A percentile compares a stretch with the other conserved stretches of the same genome.
Evolutionary conservation across 2,888 invertebrate genomes (phyloP).

Genomic region (Drosophila cognata): DNA sequence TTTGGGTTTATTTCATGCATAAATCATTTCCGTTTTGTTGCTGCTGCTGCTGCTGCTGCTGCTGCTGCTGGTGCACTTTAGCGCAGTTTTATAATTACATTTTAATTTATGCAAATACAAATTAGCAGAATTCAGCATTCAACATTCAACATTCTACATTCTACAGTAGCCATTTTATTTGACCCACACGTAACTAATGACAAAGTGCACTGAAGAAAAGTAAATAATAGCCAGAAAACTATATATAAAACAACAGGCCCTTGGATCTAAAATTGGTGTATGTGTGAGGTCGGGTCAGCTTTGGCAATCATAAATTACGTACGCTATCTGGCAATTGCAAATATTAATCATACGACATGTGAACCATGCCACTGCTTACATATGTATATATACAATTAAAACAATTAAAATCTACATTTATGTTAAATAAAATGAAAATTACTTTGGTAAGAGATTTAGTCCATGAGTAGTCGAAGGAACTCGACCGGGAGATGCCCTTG

Average conservation of each 20-base stretch:
- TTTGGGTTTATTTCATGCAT: conserved; percentile 74
- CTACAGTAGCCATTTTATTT: conserved; percentile 12
- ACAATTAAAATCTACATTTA: background rate
- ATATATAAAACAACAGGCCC: background rate
- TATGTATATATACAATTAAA: background rate
- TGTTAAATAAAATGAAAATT: background rate
- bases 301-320: conserved; percentile 5
- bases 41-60: conserved; percentile 27
- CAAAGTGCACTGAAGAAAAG: conserved; percentile 42
- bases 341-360: conserved; percentile 37
- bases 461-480: no score
- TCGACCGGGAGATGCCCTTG: background rate
- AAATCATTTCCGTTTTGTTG: conserved; percentile 70
- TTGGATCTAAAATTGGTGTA: background rate
- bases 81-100: conserved; percentile 78
- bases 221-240: conserved; percentile 23
- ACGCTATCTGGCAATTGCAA: conserved; percentile 9
- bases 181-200: conserved; percentile 58
- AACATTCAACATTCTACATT: conserved; percentile 1
- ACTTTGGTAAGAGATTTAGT: background rate
- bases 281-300: conserved; percentile 2
- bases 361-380: conserved; percentile 3
- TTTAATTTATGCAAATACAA: conserved; percentile 80
- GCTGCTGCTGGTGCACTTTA: conserved; percentile 35
- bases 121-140: conserved; percentile 50